These are phyloP conservation scores for Leguminivora glycinivorella DNA, from an alignment of 1,140 invertebrate species.

Conservation along the genomic window DNA sequence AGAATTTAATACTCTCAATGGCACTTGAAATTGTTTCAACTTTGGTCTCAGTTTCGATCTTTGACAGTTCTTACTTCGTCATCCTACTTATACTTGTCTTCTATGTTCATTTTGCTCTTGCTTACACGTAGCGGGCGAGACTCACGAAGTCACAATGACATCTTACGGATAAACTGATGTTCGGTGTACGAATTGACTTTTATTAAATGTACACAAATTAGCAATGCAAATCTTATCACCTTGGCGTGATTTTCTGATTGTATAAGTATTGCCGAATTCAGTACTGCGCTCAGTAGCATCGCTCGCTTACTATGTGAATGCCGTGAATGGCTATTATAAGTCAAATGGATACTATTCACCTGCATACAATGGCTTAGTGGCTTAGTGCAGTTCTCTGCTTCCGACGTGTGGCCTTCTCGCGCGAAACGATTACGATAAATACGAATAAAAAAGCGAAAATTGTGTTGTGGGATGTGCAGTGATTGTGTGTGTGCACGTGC, in stretches of 20 bases:
- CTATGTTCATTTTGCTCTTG: too few relatives aligned
- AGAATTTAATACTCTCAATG: too few relatives aligned
- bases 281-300: constrained; percentile 30
- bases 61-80: too few relatives aligned
- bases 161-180: too few relatives aligned
- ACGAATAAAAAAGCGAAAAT: constrained; percentile 34
- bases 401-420: constrained; percentile 63
- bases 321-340: constrained; percentile 74
- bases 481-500: too few relatives aligned
- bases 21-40: too few relatives aligned
- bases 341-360: constrained; percentile 70
- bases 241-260: constrained; percentile 43
- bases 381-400: constrained; percentile 68
- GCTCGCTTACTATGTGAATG: constrained; percentile 56
- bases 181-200: too few relatives aligned
- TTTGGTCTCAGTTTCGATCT: too few relatives aligned
- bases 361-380: constrained; percentile 74
- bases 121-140: too few relatives aligned
- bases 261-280: constrained; percentile 41
- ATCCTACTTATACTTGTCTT: too few relatives aligned
- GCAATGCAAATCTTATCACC: constrained; percentile 49
- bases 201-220: too few relatives aligned
- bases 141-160: too few relatives aligned
- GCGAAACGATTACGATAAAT: constrained; percentile 35
- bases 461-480: constrained; percentile 34